Conservation (phyloP, 1,140 invertebrate genomes). For the Cyclargus thomasi region DNA sequence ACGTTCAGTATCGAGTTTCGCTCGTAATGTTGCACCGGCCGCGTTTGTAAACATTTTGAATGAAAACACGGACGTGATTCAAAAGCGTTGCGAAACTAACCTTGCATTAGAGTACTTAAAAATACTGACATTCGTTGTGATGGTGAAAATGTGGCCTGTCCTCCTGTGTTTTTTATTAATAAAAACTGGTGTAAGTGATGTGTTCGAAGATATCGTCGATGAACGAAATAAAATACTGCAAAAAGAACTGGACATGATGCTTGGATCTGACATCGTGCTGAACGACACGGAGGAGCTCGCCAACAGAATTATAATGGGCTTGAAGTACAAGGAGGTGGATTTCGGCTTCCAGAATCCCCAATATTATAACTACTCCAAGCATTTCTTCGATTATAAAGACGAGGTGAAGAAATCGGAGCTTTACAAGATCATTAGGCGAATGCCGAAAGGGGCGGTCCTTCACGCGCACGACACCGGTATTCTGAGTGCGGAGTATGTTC, state of each 20-base stretch:
- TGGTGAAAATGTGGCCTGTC: constrained; percentile 38
- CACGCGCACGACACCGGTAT: constrained; percentile 83
- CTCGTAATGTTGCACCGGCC: constrained; percentile 2
- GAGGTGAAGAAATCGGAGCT: constrained; percentile 80
- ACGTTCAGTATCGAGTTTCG: neutral
- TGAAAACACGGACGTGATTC: neutral
- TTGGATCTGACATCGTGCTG: constrained; percentile 75
- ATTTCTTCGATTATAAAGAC: constrained; percentile 81
- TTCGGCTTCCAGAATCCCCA: constrained; percentile 74
- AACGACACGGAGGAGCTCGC: constrained; percentile 76
- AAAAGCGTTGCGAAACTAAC: neutral
- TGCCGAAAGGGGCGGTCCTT: constrained; percentile 84
- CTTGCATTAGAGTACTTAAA: constrained; percentile 2
- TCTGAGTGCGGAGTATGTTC: constrained; percentile 79
- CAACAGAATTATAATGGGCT: constrained; percentile 80
- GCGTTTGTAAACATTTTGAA: neutral
- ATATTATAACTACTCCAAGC: constrained; percentile 79
- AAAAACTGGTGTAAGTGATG: constrained; percentile 27
- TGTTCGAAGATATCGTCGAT: constrained; percentile 30
- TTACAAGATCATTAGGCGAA: constrained; percentile 79
- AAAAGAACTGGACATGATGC: constrained; percentile 48
- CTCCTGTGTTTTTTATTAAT: constrained; percentile 29
- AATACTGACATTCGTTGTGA: constrained; percentile 8
- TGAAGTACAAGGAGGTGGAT: constrained; percentile 78
- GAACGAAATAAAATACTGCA: constrained; percentile 51